A percentile compares a stretch with the other conserved stretches of the same genome.
Conservation (phyloP, 2,113 vertebrate species). For the Leucopsar rothschildi region DNA sequence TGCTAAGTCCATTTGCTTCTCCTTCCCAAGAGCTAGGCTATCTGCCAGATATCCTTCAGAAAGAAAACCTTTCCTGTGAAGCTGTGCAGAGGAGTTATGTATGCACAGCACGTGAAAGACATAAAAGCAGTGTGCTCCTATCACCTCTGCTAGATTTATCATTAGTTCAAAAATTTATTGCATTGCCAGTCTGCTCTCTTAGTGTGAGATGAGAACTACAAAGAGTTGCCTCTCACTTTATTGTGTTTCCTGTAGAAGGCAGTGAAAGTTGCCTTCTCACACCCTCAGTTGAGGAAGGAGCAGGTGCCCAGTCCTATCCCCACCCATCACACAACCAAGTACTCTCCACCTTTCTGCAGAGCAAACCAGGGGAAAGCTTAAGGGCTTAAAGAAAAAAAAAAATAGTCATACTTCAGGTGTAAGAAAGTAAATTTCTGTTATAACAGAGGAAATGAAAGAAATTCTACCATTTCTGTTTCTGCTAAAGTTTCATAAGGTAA, state of each 20-base stretch:
- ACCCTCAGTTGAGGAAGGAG: background rate
- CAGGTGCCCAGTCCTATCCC: background rate
- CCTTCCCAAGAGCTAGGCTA: background rate
- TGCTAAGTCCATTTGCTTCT: background rate
- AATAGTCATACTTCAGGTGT: background rate
- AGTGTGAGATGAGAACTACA: background rate
- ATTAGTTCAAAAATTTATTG: background rate
- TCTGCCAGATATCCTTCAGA: background rate
- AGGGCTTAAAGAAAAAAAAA: background rate
- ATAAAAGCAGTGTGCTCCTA: background rate
- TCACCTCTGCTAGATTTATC: background rate
- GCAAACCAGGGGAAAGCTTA: background rate
- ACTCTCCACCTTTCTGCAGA: background rate
- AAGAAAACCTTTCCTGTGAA: background rate
- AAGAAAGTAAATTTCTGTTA: background rate
- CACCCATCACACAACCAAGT: background rate
- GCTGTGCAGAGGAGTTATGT: background rate
- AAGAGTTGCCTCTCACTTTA: background rate
- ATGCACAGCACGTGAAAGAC: background rate
- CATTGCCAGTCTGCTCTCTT: background rate
- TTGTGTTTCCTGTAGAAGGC: background rate
- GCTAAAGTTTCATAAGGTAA: background rate
- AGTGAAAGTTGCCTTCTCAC: background rate
- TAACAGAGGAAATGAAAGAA: background rate
- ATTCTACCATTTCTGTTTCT: background rate